phyloP scores from a whole-genome alignment of 2,113 vertebrate genomes.

The Spea bombifrons region DNA sequence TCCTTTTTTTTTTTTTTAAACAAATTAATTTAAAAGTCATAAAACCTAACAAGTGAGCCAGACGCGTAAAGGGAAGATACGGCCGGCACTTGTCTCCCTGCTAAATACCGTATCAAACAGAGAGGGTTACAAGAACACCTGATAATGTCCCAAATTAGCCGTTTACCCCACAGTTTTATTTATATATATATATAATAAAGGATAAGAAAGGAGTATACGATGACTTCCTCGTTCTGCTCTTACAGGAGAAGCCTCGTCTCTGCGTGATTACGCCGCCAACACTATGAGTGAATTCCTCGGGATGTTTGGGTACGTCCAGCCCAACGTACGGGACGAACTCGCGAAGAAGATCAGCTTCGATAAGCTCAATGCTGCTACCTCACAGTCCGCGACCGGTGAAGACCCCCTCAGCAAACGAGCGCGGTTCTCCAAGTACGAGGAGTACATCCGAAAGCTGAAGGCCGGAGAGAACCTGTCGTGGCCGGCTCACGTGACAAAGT shows the following conservation, averaged over 20 bases:
- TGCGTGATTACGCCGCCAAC: slow-evolving; percentile 92
- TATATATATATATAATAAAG: too few species aligned
- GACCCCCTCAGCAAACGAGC: slow-evolving; percentile 84
- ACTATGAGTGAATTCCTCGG: slow-evolving; percentile 97
- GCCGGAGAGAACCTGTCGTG: slow-evolving; percentile 89
- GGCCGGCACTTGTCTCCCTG: not conserved
- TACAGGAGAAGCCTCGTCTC: slow-evolving; percentile 84
- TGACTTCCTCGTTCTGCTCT: slow-evolving; percentile 19
- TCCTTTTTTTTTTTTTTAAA: slow-evolving; percentile 60
- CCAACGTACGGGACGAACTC: slow-evolving; percentile 92
- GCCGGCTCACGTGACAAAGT: slow-evolving; percentile 78
- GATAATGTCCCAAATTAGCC: too few species aligned
- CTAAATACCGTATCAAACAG: not conserved
- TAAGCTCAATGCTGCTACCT: slow-evolving; percentile 85
- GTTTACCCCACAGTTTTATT: too few species aligned
- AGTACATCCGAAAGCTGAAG: slow-evolving; percentile 96
- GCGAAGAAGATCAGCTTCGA: slow-evolving; percentile 95
- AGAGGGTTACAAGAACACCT: too few species aligned
- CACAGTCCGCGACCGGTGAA: slow-evolving; percentile 66
- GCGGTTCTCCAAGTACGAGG: slow-evolving; percentile 97
- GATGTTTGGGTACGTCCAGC: slow-evolving; percentile 96
- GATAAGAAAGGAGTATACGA: too few species aligned
- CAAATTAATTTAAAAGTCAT: slow-evolving; percentile 86
- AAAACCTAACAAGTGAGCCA: slow-evolving; percentile 82
- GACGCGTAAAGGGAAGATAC: slow-evolving; percentile 71